These are phyloP conservation scores for Chiloscyllium punctatum DNA, from an alignment of 2,797 vertebrate genomes.

Conservation along the genomic window DNA sequence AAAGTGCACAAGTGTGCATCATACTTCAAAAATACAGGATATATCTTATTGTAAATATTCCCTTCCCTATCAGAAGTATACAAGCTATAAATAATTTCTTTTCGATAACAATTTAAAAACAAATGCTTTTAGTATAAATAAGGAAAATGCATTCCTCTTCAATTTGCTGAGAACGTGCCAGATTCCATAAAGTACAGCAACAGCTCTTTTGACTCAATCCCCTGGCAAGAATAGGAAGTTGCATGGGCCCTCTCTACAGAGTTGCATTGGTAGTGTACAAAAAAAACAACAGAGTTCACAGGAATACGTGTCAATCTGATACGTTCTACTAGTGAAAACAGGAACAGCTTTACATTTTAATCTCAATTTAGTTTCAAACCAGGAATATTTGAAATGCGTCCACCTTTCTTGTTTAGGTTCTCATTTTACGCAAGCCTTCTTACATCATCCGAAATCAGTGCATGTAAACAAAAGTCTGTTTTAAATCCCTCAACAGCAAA, in stretches of 20 bases:
- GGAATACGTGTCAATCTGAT: neutral
- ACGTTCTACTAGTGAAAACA: neutral
- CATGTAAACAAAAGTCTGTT: neutral
- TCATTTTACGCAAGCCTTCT: neutral
- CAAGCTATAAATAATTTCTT: neutral
- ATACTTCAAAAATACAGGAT: constrained; percentile 29
- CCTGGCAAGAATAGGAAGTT: neutral
- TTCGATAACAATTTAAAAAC: constrained; percentile 6
- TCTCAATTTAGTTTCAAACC: neutral
- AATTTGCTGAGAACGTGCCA: neutral
- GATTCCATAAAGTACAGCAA: neutral
- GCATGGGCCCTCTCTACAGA: neutral
- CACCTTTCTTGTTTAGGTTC: too few relatives aligned
- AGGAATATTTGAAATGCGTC: neutral
- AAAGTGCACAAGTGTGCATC: constrained; percentile 18
- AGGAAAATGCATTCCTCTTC: constrained; percentile 2
- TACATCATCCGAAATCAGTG: neutral
- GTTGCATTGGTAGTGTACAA: neutral
- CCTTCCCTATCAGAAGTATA: neutral
- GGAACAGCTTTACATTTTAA: neutral
- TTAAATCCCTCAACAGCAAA: neutral
- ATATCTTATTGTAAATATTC: constrained; percentile 19
- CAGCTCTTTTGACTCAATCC: neutral
- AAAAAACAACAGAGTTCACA: neutral
- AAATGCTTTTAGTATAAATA: constrained; percentile 2